phyloP scores from a whole-genome alignment of 2,888 invertebrate species.

The Cheilosia vernalis region DNA sequence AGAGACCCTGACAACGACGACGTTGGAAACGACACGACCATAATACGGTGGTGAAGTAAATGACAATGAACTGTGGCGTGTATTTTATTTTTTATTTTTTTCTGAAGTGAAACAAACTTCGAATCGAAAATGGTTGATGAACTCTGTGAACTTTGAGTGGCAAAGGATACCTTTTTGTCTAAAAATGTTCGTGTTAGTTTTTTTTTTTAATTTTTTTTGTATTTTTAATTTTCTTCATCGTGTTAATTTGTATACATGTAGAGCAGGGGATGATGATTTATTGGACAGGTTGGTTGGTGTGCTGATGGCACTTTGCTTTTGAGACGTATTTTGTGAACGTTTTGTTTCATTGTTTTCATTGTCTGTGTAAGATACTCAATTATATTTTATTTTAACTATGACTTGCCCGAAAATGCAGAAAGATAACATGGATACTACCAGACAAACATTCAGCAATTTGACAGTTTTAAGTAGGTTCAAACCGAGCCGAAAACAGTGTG shows the following conservation, averaged over 20 bases:
- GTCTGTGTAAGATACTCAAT: not conserved
- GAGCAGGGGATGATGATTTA: not conserved
- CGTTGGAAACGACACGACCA: conserved; percentile 26
- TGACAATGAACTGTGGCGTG: conserved; percentile 52
- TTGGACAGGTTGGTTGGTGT: not conserved
- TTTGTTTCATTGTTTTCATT: not conserved
- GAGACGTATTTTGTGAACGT: not conserved
- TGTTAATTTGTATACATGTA: not conserved
- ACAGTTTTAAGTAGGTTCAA: no score
- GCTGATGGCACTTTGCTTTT: not conserved
- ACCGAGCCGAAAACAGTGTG: no score
- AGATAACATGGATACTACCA: no score
- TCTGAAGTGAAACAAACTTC: conserved; percentile 24
- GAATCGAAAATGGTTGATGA: conserved; percentile 65
- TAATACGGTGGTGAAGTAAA: conserved; percentile 26
- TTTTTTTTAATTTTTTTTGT: not conserved
- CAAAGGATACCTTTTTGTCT: conserved; percentile 48
- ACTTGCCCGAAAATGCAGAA: no score
- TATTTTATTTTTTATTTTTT: conserved; percentile 6
- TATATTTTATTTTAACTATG: no score
- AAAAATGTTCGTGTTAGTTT: conserved; percentile 37
- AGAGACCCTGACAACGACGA: conserved; percentile 18
- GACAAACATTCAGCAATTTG: no score
- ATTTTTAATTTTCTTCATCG: not conserved
- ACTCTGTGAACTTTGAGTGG: conserved; percentile 39